These are phyloP conservation scores for Scaptodrosophila latifasciaeformis DNA, from an alignment of 2,888 invertebrate genomes.

Conservation along the genomic window DNA sequence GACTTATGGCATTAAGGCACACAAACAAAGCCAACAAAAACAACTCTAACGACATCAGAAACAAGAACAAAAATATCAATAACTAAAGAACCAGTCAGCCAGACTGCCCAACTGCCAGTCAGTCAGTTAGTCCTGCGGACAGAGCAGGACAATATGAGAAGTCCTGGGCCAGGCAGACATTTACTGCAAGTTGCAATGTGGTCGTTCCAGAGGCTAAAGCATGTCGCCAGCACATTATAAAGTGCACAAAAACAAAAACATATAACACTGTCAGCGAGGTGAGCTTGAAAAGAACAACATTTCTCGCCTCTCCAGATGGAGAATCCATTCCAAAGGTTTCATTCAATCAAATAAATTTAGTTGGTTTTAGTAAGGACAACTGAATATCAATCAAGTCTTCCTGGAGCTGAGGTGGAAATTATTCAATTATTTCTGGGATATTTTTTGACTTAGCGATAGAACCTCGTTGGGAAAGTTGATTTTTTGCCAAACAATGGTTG, in stretches of 20 bases:
- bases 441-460: no score
- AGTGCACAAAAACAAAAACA: background rate
- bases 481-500: conserved; percentile 46
- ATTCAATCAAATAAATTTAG: background rate
- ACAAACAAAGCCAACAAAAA: conserved; percentile 24
- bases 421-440: no score
- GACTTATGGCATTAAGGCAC: conserved; percentile 59
- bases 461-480: conserved; percentile 47
- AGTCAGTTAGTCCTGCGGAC: no score
- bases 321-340: no score
- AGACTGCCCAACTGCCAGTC: no score
- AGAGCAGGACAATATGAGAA: background rate
- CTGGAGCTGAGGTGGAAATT: no score
- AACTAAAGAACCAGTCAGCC: conserved; percentile 10
- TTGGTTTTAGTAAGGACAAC: no score
- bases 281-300: no score
- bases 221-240: conserved; percentile 60
- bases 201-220: conserved; percentile 29
- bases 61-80: conserved; percentile 10
- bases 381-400: no score
- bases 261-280: background rate
- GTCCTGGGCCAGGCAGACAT: background rate
- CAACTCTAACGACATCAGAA: background rate
- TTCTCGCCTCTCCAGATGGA: no score
- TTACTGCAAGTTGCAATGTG: background rate